Evolutionary conservation across 2,113 vertebrate genomes (phyloP).

Genomic region (Coturnix japonica): DNA sequence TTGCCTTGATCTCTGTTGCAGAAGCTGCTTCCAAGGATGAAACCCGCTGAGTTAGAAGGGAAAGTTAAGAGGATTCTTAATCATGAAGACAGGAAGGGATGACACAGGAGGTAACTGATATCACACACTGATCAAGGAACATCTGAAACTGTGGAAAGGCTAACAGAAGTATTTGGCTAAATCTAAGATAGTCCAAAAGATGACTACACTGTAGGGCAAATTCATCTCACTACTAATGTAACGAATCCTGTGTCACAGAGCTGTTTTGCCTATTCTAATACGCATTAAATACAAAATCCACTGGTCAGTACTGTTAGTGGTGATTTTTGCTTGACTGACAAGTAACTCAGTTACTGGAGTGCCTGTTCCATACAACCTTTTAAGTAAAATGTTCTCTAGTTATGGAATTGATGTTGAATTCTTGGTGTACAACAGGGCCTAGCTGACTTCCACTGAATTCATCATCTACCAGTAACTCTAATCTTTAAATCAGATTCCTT

Average conservation of each 20-base stretch:
- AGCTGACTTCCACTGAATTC: background rate
- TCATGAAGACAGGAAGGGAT: background rate
- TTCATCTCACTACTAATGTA: background rate
- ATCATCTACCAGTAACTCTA: background rate
- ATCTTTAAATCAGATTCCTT: background rate
- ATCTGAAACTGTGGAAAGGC: background rate
- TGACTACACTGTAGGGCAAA: background rate
- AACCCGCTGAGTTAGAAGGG: background rate
- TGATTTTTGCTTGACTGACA: background rate
- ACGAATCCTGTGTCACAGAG: background rate
- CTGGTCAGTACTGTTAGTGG: background rate
- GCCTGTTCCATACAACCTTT: background rate
- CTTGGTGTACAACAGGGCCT: background rate
- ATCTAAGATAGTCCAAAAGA: background rate
- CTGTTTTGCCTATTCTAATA: background rate
- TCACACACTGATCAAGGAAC: background rate
- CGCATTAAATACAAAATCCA: background rate
- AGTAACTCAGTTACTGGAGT: background rate
- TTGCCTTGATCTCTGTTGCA: background rate
- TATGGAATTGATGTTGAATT: background rate
- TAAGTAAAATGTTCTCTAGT: background rate
- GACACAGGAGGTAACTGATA: background rate
- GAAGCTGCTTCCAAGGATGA: background rate
- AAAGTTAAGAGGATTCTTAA: background rate
- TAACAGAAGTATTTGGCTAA: background rate